Conservation (phyloP, 2,113 vertebrate genomes). For the Ancistrus triradiatus region DNA sequence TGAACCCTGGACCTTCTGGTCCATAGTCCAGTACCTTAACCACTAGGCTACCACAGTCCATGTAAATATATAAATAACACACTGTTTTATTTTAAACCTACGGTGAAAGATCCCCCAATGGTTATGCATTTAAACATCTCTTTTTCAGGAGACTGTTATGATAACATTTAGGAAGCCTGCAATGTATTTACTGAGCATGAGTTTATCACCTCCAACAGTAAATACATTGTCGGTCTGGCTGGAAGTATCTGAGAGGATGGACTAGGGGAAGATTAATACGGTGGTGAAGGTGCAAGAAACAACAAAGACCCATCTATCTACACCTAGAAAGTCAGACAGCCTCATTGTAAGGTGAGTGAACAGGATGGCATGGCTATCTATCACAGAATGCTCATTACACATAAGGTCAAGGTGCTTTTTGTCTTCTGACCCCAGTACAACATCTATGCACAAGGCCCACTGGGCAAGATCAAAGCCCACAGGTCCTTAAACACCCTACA, state of each 20-base stretch:
- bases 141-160: conserved; percentile 50
- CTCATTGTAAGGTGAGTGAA: conserved; percentile 52
- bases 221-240: conserved; percentile 43
- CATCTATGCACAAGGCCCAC: conserved; percentile 39
- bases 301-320: conserved; percentile 70
- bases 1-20: no score
- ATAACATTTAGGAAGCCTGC: conserved; percentile 49
- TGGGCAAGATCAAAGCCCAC: conserved; percentile 24
- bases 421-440: conserved; percentile 40
- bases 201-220: conserved; percentile 52
- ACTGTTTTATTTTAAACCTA: no score
- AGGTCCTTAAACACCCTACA: conserved; percentile 11
- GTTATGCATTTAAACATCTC: conserved; percentile 62
- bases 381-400: conserved; percentile 62
- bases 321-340: conserved; percentile 61
- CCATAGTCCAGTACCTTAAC: no score
- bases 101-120: conserved; percentile 47
- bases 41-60: no score
- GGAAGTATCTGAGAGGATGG: conserved; percentile 35
- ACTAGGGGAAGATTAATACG: conserved; percentile 64
- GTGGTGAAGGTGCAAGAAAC: conserved; percentile 55
- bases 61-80: no score
- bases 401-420: conserved; percentile 63
- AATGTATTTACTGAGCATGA: conserved; percentile 47
- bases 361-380: conserved; percentile 60